These are phyloP conservation scores for Drosophila ohnishii DNA, from an alignment of 1,140 invertebrate species.

Conservation along the genomic window DNA sequence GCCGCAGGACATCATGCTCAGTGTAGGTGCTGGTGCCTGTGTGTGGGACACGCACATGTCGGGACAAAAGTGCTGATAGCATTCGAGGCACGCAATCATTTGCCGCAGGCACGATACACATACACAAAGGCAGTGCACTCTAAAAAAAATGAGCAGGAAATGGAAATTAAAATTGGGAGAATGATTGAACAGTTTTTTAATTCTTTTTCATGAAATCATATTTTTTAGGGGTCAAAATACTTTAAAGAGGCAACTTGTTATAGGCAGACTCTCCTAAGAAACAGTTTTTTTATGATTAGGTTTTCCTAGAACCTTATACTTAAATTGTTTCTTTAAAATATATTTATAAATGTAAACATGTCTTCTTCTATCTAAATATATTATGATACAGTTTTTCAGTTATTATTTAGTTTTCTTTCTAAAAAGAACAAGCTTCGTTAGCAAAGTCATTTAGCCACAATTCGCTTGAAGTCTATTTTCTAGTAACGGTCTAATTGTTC, in stretches of 20 bases:
- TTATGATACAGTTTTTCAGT: neutral
- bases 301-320: no score
- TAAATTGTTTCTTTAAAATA: no score
- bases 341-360: no score
- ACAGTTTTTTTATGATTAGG: no score
- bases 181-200: no score
- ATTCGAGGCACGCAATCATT: constrained; percentile 61
- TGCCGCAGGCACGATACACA: constrained; percentile 17
- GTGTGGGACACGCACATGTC: constrained; percentile 34
- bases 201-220: neutral
- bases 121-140: constrained; percentile 1
- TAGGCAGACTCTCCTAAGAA: neutral
- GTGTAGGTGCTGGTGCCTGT: constrained; percentile 8
- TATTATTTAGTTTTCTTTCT: neutral
- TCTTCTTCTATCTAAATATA: neutral
- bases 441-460: neutral
- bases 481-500: neutral
- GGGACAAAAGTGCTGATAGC: constrained; percentile 36
- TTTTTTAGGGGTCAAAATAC: neutral
- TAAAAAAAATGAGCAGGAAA: constrained; percentile 21
- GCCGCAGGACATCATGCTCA: constrained; percentile 45
- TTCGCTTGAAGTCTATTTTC: neutral
- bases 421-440: neutral
- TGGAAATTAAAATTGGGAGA: neutral
- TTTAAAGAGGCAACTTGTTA: neutral